Base-by-base conservation (phyloP, 2,888 invertebrate genomes). In the Deilephila elpenor region DNA sequence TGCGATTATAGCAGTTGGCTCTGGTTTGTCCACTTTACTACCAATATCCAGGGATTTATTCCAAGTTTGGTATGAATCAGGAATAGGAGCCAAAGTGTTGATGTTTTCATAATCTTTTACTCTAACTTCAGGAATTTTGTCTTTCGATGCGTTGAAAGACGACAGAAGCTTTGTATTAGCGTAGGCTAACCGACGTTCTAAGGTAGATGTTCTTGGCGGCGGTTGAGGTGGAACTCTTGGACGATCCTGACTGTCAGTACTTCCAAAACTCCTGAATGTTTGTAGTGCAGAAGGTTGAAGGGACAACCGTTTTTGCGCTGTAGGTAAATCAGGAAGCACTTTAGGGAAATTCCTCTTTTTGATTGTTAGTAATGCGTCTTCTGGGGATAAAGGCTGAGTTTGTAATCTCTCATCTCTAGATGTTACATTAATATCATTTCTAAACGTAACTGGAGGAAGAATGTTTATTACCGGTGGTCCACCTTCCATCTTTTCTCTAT, bases 261-360 rank as follows among this genome's bases (percentile, higher is more conserved):
- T 88, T 73, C 85, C 86, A 11, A 81, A 90, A 71, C 88, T 86
- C 74, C 90, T 85, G 80, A 94, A 94, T 76, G 90, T 90, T 88
- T 93, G 92, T 74, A 94, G 86, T 74, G 87, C 79, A 6, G 91
- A 91, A 5, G 96, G 96, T 77, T 97, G 97, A 86, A 97, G 90
- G 1, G 96, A 96, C 73, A 96, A 90, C n/a, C 96, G 90, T 82
- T 96, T 96, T 83, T 95, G 94, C 59, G 89, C 82, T 80, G 90
- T 93, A 1, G 96, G 96, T 80, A 97, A 96, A 88, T 97, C 97
- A n/a, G 98, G 98, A 53, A 98, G 87, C 1, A 98, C 98, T 95
- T 98, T 98, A 0, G 98, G 98, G 84, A 96, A 98, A 86, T 98
- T 98, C 79, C 97, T 94, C 74, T 97, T 95, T 87, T 97, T 96